A percentile compares a stretch with the other conserved stretches of the same genome.
phyloP scores from a whole-genome alignment of 1,140 invertebrate species.

The Aphelinus atriplicis region DNA sequence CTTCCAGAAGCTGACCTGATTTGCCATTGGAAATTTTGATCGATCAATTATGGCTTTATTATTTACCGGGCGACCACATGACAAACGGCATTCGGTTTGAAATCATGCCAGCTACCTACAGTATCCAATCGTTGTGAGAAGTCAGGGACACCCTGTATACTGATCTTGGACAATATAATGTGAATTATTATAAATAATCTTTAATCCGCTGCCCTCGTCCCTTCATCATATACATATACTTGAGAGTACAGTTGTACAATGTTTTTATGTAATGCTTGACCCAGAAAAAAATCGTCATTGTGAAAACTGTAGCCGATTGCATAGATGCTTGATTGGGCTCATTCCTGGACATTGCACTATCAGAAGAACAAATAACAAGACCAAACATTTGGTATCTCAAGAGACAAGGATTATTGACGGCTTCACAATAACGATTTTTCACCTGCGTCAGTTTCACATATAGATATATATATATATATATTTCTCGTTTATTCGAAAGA shows the following conservation, averaged over 20 bases:
- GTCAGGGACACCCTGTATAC: not conserved
- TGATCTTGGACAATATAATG: conserved; percentile 37
- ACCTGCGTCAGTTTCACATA: too few species aligned
- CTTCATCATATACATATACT: conserved; percentile 6
- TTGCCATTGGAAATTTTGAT: too few species aligned
- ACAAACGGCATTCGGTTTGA: too few species aligned
- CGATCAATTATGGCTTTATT: too few species aligned
- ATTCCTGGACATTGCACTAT: not conserved
- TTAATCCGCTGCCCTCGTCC: conserved; percentile 3
- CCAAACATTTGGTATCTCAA: not conserved
- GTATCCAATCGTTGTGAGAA: too few species aligned
- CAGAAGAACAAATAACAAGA: not conserved
- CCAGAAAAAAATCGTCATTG: not conserved
- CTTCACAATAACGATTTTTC: not conserved
- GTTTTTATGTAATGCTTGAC: conserved; percentile 3
- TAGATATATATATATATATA: conserved; percentile 19
- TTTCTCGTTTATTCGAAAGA: conserved; percentile 38
- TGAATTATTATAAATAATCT: conserved; percentile 31
- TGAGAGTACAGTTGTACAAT: conserved; percentile 22
- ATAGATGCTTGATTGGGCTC: not conserved
- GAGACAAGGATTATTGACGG: not conserved
- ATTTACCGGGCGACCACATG: too few species aligned
- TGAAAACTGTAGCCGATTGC: not conserved
- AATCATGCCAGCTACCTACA: too few species aligned
- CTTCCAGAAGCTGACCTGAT: too few species aligned